Percentiles rank a stretch among this genome's conserved stretches.
phyloP scores from a whole-genome alignment of 1,140 invertebrate species.

The Danaus plexippus region DNA sequence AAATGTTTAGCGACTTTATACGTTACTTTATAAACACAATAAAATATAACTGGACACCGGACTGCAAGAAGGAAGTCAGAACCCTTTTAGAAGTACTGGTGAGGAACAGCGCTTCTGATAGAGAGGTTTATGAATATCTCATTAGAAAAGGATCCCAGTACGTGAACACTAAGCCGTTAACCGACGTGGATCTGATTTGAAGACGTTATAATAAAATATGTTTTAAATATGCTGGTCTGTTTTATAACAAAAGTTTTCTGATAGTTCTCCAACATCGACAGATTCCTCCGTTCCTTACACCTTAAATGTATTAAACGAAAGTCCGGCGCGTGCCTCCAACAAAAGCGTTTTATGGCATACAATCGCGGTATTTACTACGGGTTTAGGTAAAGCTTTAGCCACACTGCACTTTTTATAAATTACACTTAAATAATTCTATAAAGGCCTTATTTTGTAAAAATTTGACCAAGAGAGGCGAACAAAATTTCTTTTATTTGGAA shows the following conservation, averaged over 20 bases:
- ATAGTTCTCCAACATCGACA: no score
- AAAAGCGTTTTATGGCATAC: conserved; percentile 28
- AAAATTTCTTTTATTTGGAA: no score
- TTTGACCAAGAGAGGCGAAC: no score
- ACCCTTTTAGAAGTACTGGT: conserved; percentile 12
- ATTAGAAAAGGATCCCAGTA: conserved; percentile 14
- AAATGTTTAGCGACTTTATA: conserved; percentile 6
- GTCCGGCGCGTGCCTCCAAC: conserved; percentile 32
- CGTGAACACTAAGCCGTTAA: not conserved
- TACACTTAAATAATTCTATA: no score
- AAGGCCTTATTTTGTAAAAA: no score
- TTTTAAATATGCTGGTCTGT: no score
- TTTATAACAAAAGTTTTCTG: no score
- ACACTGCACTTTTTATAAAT: not conserved
- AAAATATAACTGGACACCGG: conserved; percentile 11
- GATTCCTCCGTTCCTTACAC: no score
- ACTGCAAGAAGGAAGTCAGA: conserved; percentile 7
- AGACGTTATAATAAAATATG: no score
- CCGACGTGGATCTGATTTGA: not conserved
- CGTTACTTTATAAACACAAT: conserved; percentile 5
- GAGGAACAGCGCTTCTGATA: conserved; percentile 4
- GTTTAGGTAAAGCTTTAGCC: conserved; percentile 4
- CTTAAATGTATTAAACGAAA: not conserved
- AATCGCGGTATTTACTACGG: conserved; percentile 17
- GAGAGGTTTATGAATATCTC: conserved; percentile 10